Evolutionary conservation across 2,797 vertebrate genomes (phyloP).

Genomic region (Pelobates cultripes): DNA sequence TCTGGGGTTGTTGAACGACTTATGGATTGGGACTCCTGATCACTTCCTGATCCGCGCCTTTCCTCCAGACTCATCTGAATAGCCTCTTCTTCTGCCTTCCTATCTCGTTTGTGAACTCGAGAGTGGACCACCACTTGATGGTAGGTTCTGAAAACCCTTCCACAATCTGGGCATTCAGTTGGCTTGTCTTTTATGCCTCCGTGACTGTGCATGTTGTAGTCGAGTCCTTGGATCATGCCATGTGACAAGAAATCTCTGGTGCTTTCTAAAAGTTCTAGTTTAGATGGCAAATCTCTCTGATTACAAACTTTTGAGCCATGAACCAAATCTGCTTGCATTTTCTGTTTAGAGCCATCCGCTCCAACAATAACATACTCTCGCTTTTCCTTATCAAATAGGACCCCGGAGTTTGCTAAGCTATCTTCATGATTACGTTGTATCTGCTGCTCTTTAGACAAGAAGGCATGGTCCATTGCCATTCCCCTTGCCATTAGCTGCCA

Average conservation of each 20-base stretch:
- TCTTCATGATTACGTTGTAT: conserved; percentile 88
- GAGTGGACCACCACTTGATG: conserved; percentile 98
- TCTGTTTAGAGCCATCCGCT: conserved; percentile 90
- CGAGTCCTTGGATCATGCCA: conserved; percentile 84
- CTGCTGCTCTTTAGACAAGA: conserved; percentile 93
- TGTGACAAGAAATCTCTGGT: conserved; percentile 90
- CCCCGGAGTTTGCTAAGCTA: conserved; percentile 80
- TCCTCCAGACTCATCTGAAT: conserved; percentile 85
- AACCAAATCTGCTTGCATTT: conserved; percentile 87
- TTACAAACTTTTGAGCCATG: conserved; percentile 86
- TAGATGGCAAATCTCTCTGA: conserved; percentile 84
- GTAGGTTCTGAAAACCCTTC: conserved; percentile 95
- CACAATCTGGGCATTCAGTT: conserved; percentile 94
- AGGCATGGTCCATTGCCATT: conserved; percentile 94
- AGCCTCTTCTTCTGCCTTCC: conserved; percentile 84
- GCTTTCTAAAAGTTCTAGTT: conserved; percentile 90
- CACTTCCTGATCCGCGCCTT: conserved; percentile 93
- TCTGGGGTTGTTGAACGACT: conserved; percentile 96
- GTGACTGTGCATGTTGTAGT: conserved; percentile 84
- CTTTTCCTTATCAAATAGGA: conserved; percentile 94
- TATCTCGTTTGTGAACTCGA: conserved; percentile 91
- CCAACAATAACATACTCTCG: conserved; percentile 90
- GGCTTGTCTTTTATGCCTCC: conserved; percentile 88
- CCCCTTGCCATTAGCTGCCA: conserved; percentile 99
- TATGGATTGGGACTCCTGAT: conserved; percentile 98